phyloP scores from a whole-genome alignment of 1,140 invertebrate genomes.

The Drosophila hydei region DNA sequence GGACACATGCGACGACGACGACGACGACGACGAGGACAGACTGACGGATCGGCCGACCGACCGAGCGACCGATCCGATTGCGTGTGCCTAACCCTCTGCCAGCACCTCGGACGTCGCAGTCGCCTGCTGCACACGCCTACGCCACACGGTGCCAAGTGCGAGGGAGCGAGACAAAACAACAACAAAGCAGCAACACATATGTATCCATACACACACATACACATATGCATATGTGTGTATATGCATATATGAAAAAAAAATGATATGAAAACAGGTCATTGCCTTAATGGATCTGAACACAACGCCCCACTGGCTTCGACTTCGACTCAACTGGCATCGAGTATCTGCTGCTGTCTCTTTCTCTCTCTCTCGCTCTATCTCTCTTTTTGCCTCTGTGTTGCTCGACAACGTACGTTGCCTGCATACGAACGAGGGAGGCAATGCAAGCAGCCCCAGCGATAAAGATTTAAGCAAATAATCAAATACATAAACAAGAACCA shows the following conservation, averaged over 20 bases:
- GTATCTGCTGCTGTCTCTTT: slow-evolving; percentile 14
- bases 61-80: slow-evolving; percentile 55
- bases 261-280: slow-evolving; percentile 83
- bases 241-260: slow-evolving; percentile 33
- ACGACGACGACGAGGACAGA: slow-evolving; percentile 18
- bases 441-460: slow-evolving; percentile 65
- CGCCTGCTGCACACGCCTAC: slow-evolving; percentile 51
- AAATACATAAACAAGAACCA: slow-evolving; percentile 74
- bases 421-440: slow-evolving; percentile 72
- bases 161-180: slow-evolving; percentile 74
- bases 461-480: slow-evolving; percentile 82
- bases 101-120: background rate
- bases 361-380: slow-evolving; percentile 10
- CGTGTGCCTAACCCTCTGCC: slow-evolving; percentile 58
- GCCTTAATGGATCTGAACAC: slow-evolving; percentile 80
- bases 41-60: slow-evolving; percentile 1
- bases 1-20: slow-evolving; percentile 54
- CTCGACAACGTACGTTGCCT: slow-evolving; percentile 65
- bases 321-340: slow-evolving; percentile 10
- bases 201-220: slow-evolving; percentile 3
- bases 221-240: background rate
- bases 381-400: background rate
- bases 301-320: slow-evolving; percentile 30
- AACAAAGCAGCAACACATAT: slow-evolving; percentile 50
- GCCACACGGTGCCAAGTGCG: slow-evolving; percentile 32